Evolutionary conservation across 2,113 vertebrate species (phyloP).

Genomic region (Phrynocephalus versicolor): DNA sequence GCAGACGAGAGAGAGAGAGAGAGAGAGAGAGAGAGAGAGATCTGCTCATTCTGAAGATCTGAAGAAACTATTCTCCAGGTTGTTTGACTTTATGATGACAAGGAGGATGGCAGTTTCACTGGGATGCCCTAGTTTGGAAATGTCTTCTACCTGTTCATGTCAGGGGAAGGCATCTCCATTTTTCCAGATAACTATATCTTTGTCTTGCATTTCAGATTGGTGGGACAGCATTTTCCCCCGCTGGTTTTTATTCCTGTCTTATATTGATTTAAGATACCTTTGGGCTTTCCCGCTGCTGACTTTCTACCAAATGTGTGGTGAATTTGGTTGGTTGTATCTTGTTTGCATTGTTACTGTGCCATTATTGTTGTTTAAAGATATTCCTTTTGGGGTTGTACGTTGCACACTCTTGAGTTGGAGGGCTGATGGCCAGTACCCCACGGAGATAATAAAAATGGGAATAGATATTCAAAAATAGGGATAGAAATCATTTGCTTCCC

Average conservation of each 20-base stretch:
- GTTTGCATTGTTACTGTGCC: neutral
- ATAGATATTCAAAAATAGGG: neutral
- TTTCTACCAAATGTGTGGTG: neutral
- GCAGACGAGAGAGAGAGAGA: too few species aligned
- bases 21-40: too few species aligned
- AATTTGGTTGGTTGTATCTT: neutral
- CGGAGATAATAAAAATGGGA: neutral
- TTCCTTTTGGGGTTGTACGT: neutral
- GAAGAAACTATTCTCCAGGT: too few species aligned
- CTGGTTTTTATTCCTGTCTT: too few species aligned
- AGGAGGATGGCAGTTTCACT: too few species aligned
- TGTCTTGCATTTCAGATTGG: too few species aligned
- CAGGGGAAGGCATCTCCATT: too few species aligned
- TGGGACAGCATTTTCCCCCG: neutral
- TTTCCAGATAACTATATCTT: too few species aligned
- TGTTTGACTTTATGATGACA: too few species aligned
- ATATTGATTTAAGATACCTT: neutral
- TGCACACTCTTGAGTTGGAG: neutral
- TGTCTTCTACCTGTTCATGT: too few species aligned
- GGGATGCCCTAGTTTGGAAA: too few species aligned
- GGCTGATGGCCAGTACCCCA: neutral
- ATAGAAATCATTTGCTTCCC: neutral
- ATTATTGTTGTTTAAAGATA: neutral
- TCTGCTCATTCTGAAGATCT: too few species aligned
- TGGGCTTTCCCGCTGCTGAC: neutral